Evolutionary conservation across 2,888 invertebrate genomes (phyloP).

Genomic region (Hydraecia micacea): DNA sequence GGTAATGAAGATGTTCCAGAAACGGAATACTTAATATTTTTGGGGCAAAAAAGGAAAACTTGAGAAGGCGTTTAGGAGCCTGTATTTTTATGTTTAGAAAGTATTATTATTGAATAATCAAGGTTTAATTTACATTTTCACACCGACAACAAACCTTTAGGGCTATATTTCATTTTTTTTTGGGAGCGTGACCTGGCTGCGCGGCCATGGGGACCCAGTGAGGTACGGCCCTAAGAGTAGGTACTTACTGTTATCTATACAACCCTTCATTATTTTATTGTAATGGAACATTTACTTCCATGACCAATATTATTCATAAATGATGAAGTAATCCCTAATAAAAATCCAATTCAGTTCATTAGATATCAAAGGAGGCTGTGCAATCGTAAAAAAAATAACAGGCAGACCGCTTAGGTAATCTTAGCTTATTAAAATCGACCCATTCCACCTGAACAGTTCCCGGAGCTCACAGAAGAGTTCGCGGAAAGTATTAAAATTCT

Average conservation of each 20-base stretch:
- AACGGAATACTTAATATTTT: constrained; percentile 34
- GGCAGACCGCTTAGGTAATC: constrained; percentile 22
- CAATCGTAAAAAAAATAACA: constrained; percentile 34
- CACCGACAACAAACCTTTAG: background rate
- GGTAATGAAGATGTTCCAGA: constrained; percentile 26
- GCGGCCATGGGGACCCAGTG: background rate
- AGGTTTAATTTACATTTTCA: constrained; percentile 1
- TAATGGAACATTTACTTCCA: background rate
- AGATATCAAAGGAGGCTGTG: constrained; percentile 23
- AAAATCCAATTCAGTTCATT: constrained; percentile 13
- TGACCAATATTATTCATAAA: background rate
- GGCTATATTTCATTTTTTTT: background rate
- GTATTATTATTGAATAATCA: background rate
- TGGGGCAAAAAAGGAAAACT: background rate
- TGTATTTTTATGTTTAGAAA: background rate
- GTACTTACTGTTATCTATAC: background rate
- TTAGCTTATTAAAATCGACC: constrained; percentile 52
- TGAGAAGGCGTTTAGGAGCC: background rate
- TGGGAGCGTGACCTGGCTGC: background rate
- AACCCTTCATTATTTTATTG: background rate
- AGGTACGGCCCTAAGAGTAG: too few relatives aligned
- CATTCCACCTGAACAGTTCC: constrained; percentile 43
- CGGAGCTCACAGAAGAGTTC: constrained; percentile 62
- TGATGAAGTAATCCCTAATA: background rate
- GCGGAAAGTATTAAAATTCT: constrained; percentile 77